These are phyloP conservation scores for Bradypodion pumilum DNA, from an alignment of 2,797 vertebrate genomes.

Conservation along the genomic window DNA sequence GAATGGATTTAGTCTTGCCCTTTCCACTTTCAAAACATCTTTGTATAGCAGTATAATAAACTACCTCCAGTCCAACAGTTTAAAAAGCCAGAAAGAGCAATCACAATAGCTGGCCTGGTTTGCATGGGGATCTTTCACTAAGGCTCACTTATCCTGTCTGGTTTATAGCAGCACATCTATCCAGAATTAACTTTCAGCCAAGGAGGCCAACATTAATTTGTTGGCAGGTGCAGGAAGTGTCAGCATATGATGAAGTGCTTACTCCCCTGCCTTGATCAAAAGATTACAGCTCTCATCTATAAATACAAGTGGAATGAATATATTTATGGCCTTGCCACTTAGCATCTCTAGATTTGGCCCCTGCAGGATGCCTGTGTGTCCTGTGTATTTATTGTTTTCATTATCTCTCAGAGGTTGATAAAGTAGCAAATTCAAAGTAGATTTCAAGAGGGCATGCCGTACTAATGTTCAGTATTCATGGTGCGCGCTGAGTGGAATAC, in stretches of 20 bases:
- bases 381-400: neutral
- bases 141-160: neutral
- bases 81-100: slow-evolving; percentile 24
- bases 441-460: neutral
- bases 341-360: slow-evolving; percentile 10
- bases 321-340: slow-evolving; percentile 5
- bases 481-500: neutral
- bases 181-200: slow-evolving; percentile 40
- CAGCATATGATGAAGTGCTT: slow-evolving; percentile 10
- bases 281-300: slow-evolving; percentile 40
- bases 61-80: neutral
- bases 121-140: slow-evolving; percentile 14
- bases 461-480: neutral
- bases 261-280: slow-evolving; percentile 26
- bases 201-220: slow-evolving; percentile 32
- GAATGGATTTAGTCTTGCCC: neutral
- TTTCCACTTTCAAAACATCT: neutral
- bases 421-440: neutral
- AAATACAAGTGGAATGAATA: slow-evolving; percentile 33
- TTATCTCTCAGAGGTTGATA: neutral
- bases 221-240: neutral
- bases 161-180: slow-evolving; percentile 23
- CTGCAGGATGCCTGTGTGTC: neutral
- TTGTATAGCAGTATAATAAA: neutral
- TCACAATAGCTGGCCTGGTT: neutral